Conservation (phyloP, 2,113 vertebrate genomes). For the Pyrgilauda ruficollis region DNA sequence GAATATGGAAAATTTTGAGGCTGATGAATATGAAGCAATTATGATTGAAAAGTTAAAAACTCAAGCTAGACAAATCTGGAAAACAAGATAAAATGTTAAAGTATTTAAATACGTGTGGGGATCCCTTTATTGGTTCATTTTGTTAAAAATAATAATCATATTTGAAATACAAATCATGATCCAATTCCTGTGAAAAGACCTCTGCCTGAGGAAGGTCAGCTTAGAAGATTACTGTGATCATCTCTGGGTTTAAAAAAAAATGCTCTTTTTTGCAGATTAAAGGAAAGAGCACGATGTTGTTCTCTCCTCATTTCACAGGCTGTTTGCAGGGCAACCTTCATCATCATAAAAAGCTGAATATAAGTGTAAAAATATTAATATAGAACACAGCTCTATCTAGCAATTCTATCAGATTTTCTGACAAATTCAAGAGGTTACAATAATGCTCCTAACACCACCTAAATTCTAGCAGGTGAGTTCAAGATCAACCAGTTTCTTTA, state of each 20-base stretch:
- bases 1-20: neutral
- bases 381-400: neutral
- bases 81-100: neutral
- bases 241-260: neutral
- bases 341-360: neutral
- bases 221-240: neutral
- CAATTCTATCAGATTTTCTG: neutral
- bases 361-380: neutral
- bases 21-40: neutral
- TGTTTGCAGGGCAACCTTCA: neutral
- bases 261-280: neutral
- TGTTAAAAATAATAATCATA: neutral
- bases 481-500: neutral
- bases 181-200: neutral
- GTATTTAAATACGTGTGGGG: neutral
- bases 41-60: neutral
- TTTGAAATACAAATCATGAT: neutral
- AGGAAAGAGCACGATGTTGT: neutral
- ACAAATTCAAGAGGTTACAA: neutral
- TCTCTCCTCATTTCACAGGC: neutral
- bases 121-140: neutral
- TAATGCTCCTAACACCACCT: neutral
- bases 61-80: neutral
- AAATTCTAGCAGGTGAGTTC: neutral
- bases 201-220: neutral